Percentiles rank a stretch among this genome's conserved stretches.
phyloP scores from a whole-genome alignment of 2,888 invertebrate species.

The Nephrotoma guestfalica region DNA sequence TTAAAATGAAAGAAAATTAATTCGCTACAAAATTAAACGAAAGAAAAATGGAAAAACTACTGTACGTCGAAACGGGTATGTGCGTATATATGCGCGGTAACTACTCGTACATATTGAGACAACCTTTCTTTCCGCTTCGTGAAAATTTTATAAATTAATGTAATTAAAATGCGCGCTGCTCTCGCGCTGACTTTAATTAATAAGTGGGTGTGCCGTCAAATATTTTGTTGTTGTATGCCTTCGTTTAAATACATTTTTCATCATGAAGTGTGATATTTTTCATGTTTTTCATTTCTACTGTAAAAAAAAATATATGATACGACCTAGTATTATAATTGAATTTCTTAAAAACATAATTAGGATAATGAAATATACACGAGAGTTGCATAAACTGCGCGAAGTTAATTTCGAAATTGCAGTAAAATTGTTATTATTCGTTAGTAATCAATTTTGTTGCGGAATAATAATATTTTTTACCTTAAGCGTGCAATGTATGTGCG shows the following conservation, averaged over 20 bases:
- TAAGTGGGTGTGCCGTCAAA: neutral
- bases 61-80: neutral
- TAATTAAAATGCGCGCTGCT: neutral
- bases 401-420: neutral
- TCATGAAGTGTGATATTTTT: neutral
- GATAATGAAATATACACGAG: neutral
- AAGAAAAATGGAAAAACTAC: neutral
- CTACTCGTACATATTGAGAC: neutral
- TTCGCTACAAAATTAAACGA: neutral
- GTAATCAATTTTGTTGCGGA: neutral
- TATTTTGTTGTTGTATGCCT: neutral
- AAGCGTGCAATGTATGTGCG: neutral
- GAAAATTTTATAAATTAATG: neutral
- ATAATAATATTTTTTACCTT: neutral
- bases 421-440: neutral
- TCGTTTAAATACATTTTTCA: neutral
- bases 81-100: neutral
- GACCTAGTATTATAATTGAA: neutral
- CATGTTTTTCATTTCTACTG: neutral
- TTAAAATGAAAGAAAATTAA: neutral
- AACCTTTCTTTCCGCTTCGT: neutral
- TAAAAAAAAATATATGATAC: neutral
- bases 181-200: neutral
- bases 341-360: neutral
- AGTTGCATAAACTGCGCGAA: neutral